Evolutionary conservation across 2,113 vertebrate species (phyloP).

Genomic region (Nibea albiflora): DNA sequence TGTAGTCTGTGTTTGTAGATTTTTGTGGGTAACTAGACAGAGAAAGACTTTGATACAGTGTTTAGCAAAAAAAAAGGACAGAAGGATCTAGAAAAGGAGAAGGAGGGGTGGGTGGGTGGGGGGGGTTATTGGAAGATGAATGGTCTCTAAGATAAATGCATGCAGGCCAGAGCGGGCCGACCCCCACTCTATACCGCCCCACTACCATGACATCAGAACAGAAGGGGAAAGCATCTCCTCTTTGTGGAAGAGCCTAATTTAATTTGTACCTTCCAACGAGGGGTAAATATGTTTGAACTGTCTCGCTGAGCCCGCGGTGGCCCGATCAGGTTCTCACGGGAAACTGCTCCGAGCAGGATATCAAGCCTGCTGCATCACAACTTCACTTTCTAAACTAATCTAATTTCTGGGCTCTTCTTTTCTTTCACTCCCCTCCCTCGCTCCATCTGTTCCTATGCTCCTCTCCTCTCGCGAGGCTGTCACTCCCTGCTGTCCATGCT

Average conservation of each 20-base stretch:
- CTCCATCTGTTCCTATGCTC: slow-evolving; percentile 81
- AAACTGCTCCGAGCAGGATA: slow-evolving; percentile 91
- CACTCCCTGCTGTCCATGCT: slow-evolving; percentile 87
- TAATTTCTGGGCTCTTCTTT: slow-evolving; percentile 91
- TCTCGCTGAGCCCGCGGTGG: slow-evolving; percentile 88
- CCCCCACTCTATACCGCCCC: slow-evolving; percentile 91
- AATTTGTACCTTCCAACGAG: slow-evolving; percentile 99
- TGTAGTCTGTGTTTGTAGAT: slow-evolving; percentile 42
- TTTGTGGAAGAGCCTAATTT: slow-evolving; percentile 97
- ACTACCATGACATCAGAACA: slow-evolving; percentile 99
- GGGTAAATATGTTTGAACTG: slow-evolving; percentile 99
- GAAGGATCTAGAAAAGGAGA: slow-evolving; percentile 82
- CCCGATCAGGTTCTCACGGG: slow-evolving; percentile 96
- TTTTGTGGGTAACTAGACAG: slow-evolving; percentile 72
- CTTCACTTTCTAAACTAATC: slow-evolving; percentile 96
- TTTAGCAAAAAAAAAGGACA: slow-evolving; percentile 82
- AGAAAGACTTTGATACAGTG: slow-evolving; percentile 88
- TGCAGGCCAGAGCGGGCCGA: slow-evolving; percentile 87
- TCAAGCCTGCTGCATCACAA: slow-evolving; percentile 89
- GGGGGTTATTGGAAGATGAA: slow-evolving; percentile 88
- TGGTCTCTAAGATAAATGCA: slow-evolving; percentile 94
- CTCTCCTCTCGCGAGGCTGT: slow-evolving; percentile 78
- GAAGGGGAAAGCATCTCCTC: slow-evolving; percentile 99
- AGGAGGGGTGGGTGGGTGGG: slow-evolving; percentile 78
- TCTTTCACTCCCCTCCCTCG: slow-evolving; percentile 80